These are phyloP conservation scores for Frankliniella fusca DNA, from an alignment of 2,888 invertebrate genomes.

Conservation along the genomic window DNA sequence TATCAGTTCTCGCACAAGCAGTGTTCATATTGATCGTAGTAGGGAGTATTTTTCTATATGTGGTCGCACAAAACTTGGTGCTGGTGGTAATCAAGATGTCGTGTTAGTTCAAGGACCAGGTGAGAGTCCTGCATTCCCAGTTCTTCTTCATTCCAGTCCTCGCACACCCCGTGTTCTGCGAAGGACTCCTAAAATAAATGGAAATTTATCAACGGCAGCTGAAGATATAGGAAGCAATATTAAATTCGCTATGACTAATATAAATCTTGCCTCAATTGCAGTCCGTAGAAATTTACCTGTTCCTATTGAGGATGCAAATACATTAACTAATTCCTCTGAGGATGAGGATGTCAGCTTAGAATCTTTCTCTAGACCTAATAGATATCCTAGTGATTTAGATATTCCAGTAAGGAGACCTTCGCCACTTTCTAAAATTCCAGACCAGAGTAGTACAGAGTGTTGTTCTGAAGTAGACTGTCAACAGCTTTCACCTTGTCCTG, in stretches of 20 bases:
- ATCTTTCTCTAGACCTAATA: not conserved
- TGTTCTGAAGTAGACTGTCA: constrained; percentile 13
- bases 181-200: constrained; percentile 61
- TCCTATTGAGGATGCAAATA: not conserved
- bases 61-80: constrained; percentile 31
- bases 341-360: constrained; percentile 1
- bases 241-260: constrained; percentile 42
- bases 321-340: not conserved
- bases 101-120: constrained; percentile 38
- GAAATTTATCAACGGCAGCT: constrained; percentile 61
- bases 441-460: not conserved
- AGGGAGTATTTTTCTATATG: constrained; percentile 34
- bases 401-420: not conserved
- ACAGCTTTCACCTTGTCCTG: not conserved
- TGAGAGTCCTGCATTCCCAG: constrained; percentile 15
- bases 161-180: constrained; percentile 58
- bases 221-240: constrained; percentile 57
- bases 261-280: constrained; percentile 12
- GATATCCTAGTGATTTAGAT: not conserved
- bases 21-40: constrained; percentile 49
- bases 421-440: not conserved
- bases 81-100: constrained; percentile 36
- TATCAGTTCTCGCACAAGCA: constrained; percentile 64
- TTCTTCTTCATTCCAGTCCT: not conserved
- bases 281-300: constrained; percentile 13